A percentile compares a stretch with the other conserved stretches of the same genome.
Evolutionary conservation across 2,888 invertebrate genomes (phyloP).

Genomic region (Meiosimyza decipiens): DNA sequence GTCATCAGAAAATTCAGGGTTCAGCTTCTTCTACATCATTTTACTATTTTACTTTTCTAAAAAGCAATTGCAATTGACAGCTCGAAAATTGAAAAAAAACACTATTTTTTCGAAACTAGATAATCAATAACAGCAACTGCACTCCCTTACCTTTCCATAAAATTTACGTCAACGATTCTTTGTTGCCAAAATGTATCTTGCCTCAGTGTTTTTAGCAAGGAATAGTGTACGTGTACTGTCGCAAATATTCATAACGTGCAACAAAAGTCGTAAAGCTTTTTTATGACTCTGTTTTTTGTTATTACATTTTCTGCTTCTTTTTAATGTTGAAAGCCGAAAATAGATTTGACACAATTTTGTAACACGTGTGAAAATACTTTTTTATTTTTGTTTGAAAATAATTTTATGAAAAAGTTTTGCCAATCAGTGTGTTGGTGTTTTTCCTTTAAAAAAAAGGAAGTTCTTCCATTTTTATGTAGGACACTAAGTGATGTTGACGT

Average conservation of each 20-base stretch:
- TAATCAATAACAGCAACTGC: too few relatives aligned
- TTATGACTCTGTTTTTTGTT: constrained; percentile 51
- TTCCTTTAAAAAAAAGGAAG: not conserved
- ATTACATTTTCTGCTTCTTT: not conserved
- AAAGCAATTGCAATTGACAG: too few relatives aligned
- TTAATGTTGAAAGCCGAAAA: not conserved
- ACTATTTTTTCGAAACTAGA: too few relatives aligned
- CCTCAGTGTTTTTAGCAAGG: constrained; percentile 28
- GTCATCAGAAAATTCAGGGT: too few relatives aligned
- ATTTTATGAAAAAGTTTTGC: not conserved
- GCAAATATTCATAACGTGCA: constrained; percentile 55
- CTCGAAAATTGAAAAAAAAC: too few relatives aligned
- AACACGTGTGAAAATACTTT: constrained; percentile 21
- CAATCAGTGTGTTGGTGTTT: not conserved
- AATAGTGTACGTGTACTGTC: not conserved
- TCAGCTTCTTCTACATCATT: too few relatives aligned
- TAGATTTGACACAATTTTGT: constrained; percentile 9
- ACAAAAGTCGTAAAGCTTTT: constrained; percentile 61
- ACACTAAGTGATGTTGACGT: not conserved
- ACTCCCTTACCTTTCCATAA: too few relatives aligned
- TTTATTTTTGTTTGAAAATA: constrained; percentile 4
- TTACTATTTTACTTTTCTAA: too few relatives aligned
- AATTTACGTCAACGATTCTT: not conserved
- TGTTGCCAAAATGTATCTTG: not conserved
- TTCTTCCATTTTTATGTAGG: not conserved